Conservation (phyloP, 2,113 vertebrate species). For the Pantherophis guttatus region DNA sequence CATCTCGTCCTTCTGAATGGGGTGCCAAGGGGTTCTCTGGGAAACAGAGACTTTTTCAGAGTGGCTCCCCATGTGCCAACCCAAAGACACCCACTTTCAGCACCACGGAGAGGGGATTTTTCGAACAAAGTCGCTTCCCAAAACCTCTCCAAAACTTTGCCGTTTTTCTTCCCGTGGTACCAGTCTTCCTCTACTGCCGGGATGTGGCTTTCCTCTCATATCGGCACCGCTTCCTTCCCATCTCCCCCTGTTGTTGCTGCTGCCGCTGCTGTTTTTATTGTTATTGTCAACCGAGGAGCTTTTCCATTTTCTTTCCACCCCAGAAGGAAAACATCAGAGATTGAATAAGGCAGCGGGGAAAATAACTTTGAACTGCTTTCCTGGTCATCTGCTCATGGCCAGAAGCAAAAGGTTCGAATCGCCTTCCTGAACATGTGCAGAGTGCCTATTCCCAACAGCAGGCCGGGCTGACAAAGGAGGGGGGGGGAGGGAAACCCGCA, state of each 20-base stretch:
- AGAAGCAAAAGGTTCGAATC: not conserved
- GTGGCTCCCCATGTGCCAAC: not conserved
- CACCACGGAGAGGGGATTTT: not conserved
- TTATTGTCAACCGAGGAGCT: not conserved
- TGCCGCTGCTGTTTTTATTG: not conserved
- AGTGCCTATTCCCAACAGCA: not conserved
- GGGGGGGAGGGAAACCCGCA: not conserved
- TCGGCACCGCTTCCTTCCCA: not conserved
- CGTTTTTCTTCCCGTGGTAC: not conserved
- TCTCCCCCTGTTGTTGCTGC: rapidly evolving
- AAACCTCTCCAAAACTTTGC: not conserved
- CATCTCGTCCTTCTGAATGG: not conserved
- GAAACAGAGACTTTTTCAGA: not conserved
- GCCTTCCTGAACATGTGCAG: not conserved
- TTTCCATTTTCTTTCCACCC: not conserved
- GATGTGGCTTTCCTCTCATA: not conserved
- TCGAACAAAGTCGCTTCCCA: not conserved
- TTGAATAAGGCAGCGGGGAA: not conserved
- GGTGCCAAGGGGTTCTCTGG: not conserved
- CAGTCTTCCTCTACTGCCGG: not conserved
- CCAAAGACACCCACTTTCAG: not conserved
- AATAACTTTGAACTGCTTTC: not conserved
- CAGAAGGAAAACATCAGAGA: not conserved
- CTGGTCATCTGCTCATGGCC: not conserved
- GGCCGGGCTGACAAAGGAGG: not conserved